Conservation (phyloP, 1,140 invertebrate genomes). For the Drosophila dunni region DNA sequence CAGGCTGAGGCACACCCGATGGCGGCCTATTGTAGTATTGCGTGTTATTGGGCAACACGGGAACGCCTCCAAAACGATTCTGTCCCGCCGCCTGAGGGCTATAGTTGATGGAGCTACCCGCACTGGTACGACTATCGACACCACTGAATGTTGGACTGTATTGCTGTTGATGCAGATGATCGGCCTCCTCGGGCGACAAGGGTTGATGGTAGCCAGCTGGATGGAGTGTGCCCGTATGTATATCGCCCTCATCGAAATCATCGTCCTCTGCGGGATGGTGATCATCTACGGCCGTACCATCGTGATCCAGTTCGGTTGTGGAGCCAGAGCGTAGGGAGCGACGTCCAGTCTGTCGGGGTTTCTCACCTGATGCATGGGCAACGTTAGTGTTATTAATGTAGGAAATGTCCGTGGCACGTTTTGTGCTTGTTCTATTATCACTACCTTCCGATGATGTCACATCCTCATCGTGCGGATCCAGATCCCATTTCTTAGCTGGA, state of each 20-base stretch:
- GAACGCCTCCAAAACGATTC: conserved; percentile 79
- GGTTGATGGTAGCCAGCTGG: conserved; percentile 77
- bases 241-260: conserved; percentile 69
- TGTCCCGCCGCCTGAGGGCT: conserved; percentile 65
- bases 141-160: conserved; percentile 84
- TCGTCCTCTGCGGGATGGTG: conserved; percentile 76
- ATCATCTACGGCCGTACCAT: conserved; percentile 45
- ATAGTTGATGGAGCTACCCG: conserved; percentile 72
- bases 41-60: conserved; percentile 75
- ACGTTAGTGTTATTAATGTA: conserved; percentile 84
- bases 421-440: conserved; percentile 86
- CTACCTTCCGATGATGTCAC: conserved; percentile 86
- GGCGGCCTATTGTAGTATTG: conserved; percentile 75
- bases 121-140: conserved; percentile 75
- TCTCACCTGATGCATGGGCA: conserved; percentile 75
- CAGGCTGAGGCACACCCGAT: conserved; percentile 53
- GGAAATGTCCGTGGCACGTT: conserved; percentile 87
- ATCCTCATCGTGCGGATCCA: conserved; percentile 88
- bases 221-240: conserved; percentile 60
- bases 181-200: conserved; percentile 74
- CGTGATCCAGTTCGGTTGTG: conserved; percentile 83
- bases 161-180: conserved; percentile 68
- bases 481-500: conserved; percentile 91
- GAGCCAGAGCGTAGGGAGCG: conserved; percentile 84
- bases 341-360: conserved; percentile 85